Percentiles rank a stretch among this genome's conserved stretches.
Evolutionary conservation across 2,797 vertebrate species (phyloP).

Genomic region (Chanos chanos): DNA sequence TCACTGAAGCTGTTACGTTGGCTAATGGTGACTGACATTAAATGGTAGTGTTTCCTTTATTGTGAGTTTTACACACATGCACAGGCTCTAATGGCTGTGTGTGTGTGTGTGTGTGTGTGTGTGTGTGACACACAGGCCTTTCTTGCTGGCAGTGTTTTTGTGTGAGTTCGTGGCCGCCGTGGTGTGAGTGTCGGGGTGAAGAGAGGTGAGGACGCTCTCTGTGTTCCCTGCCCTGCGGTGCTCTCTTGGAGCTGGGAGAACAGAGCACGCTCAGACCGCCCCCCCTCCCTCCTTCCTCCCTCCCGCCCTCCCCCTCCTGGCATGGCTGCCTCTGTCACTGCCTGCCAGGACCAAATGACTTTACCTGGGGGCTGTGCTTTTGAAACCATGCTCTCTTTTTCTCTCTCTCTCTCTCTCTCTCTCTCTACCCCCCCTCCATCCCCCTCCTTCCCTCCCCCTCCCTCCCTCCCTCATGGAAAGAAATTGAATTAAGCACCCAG

Average conservation of each 20-base stretch:
- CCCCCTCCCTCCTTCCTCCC: conserved; percentile 12
- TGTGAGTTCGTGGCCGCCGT: neutral
- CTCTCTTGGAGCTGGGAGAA: conserved; percentile 13
- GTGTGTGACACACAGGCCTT: neutral
- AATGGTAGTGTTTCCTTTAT: too few relatives aligned
- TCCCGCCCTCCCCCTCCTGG: conserved; percentile 24
- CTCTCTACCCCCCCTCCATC: conserved; percentile 27
- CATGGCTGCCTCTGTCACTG: conserved; percentile 36
- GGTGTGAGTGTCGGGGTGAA: conserved; percentile 30
- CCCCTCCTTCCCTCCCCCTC: conserved; percentile 25
- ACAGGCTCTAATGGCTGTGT: too few relatives aligned
- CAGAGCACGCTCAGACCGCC: conserved; percentile 19
- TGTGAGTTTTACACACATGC: too few relatives aligned
- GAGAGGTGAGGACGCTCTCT: conserved; percentile 32
- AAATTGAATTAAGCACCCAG: conserved; percentile 43
- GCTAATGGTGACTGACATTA: too few relatives aligned
- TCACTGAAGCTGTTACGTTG: too few relatives aligned
- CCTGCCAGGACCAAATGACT: conserved; percentile 40
- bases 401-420: conserved; percentile 27
- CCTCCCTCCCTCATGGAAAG: conserved; percentile 33
- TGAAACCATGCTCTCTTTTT: conserved; percentile 27
- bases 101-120: too few relatives aligned
- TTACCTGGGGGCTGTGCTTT: conserved; percentile 44
- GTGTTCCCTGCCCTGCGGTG: conserved; percentile 8
- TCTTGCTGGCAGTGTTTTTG: neutral